A percentile compares a stretch with the other conserved stretches of the same genome.
Conservation (phyloP, 92 coral and sea anemone genomes). For the Virgularia gustaviana region DNA sequence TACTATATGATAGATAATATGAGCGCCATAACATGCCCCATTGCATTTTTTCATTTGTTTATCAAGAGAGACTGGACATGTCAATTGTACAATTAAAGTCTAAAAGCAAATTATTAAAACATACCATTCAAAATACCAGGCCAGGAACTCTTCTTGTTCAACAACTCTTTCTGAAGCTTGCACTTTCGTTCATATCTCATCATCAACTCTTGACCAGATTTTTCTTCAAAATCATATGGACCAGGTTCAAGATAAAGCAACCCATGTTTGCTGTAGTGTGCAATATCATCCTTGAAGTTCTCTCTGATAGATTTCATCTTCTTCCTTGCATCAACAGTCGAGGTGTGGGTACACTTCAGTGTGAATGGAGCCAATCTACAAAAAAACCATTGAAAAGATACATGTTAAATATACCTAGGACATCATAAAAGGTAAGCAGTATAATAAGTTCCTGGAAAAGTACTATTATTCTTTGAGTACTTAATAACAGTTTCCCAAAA, state of each 20-base stretch:
- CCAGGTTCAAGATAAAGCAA: conserved; percentile 84
- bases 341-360: conserved; percentile 73
- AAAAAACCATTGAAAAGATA: too few relatives aligned
- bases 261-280: conserved; percentile 90
- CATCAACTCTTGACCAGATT: conserved; percentile 92
- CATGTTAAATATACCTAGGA: too few relatives aligned
- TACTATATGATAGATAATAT: too few relatives aligned
- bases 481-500: too few relatives aligned
- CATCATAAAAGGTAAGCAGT: too few relatives aligned
- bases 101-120: background rate
- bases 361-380: conserved; percentile 56
- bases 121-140: conserved; percentile 81
- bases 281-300: conserved; percentile 79
- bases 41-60: too few relatives aligned
- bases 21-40: too few relatives aligned
- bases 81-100: too few relatives aligned
- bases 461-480: too few relatives aligned
- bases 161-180: conserved; percentile 73
- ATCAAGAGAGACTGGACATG: too few relatives aligned
- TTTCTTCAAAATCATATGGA: conserved; percentile 79
- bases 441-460: too few relatives aligned
- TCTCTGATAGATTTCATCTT: conserved; percentile 63
- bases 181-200: conserved; percentile 82
- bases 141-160: conserved; percentile 65
- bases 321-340: conserved; percentile 56